Evolutionary conservation across 2,113 vertebrate genomes (phyloP), one percentile per base, ranked within the genome.

Genomic region (Cochlearius cochlearius): DNA sequence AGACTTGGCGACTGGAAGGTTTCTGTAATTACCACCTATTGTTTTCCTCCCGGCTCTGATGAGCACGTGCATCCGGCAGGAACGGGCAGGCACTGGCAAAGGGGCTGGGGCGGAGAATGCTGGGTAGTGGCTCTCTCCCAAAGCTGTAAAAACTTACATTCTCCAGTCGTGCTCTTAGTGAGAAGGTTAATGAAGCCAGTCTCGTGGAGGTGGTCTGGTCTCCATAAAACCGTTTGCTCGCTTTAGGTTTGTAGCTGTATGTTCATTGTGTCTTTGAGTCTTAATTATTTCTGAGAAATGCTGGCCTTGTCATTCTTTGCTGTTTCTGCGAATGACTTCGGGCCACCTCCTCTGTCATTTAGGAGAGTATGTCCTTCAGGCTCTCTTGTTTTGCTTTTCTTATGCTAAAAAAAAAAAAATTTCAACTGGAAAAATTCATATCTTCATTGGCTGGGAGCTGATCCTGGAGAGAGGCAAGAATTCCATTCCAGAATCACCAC

Each of bases 391-490:
- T 86, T 84, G 63, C 56, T 94, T 80, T 81, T 86, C 79, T 63
- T 64, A 55, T 14, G 38, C 25, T 90, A 20, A 20, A 64, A 74
- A 56, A 30, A 74, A 66, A 74, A 66, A 56, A 58, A 47, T 1
- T 32, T 73, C 59, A 67, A 6, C 86, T 93, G 88, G 91, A 97
- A 97, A 94, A 94, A 82, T 73, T 91, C 23, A 1, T 94, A 75
- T 94, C 95, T 91, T 79, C 7, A 2, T 63, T 95, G 92, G 93
- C 93, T 84, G 53, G 85, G 84, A 94, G 50, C 63, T 92, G 84
- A 39, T 88, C 41, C 58, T 92, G 81, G 73, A 79, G 92, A 92
- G 63, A 75, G 60, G 64, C 59, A 84, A 85, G 88, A 78, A 91
- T 92, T 95, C 76, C 80, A 58, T 88, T 90, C 60, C 41, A 15